Base-by-base conservation (phyloP, 2,888 invertebrate species). In the Torymus tubicola region DNA sequence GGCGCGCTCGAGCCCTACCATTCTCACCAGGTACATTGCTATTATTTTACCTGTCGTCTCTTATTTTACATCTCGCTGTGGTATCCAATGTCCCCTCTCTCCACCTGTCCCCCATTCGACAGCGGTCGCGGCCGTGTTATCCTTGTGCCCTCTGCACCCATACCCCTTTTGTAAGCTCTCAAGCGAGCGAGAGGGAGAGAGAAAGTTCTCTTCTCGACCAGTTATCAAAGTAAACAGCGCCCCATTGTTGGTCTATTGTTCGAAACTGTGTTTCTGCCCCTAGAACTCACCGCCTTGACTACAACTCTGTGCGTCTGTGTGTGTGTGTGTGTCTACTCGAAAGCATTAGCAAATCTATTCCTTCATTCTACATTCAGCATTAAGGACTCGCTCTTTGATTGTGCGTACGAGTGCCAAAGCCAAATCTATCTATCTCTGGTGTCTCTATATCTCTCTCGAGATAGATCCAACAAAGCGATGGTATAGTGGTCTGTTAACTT, bases 1-100 rank as follows among this genome's bases (percentile, higher is more conserved):
- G 93, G 92, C 61, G 92, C 92, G 79, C 92, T 90, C 84, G 92
- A 91, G 42, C 42, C 42, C 84, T 90, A 89, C 71, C 92, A 92
- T 92, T 91, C 91, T 89, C 91, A 89, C 86, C 83, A 82, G 82
- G 72, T 70, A 78, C 21, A 21, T 8, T 42, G 42, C 42, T 42
- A 42, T 8, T 42, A 42, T 42, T 42, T 42, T 42, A 0, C 8
- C 42, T 42, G 8, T 42, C 60, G 24, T 2, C 13, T 16, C n/a
- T 16, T 42, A 14, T 0, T 10, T 31, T 55, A 1, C 21, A n/a
- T n/a, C 14, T 57, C 2, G 3, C 50, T 5, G 31, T 13, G 68
- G 12, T 21, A 53, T 21, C 31, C 10, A 53, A 10, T 18, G 8
- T 18, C 8, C 53, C 2, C 60, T 18, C 24, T 14, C 12, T 16